phyloP scores from a whole-genome alignment of 2,113 vertebrate genomes.

The Phylloscopus trochilus region DNA sequence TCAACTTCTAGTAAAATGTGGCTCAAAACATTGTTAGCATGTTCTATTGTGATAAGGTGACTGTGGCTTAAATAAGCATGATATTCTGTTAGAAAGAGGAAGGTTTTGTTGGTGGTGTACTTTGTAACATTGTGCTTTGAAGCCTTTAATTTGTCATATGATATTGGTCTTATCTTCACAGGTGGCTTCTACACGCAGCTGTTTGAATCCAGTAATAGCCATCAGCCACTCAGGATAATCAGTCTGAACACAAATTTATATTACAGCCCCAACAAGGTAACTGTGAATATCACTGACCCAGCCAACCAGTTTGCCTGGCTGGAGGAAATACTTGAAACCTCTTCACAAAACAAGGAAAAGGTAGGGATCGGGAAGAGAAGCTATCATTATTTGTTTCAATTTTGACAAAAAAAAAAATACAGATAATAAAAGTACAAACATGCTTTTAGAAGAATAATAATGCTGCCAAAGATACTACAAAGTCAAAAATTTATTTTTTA shows the following conservation, averaged over 20 bases:
- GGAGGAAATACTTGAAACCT: slow-evolving; percentile 70
- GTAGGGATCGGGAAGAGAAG: slow-evolving; percentile 50
- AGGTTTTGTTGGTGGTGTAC: background rate
- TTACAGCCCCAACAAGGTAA: slow-evolving; percentile 83
- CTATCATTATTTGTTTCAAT: background rate
- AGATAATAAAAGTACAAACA: background rate
- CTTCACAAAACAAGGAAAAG: slow-evolving; percentile 78
- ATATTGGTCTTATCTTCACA: slow-evolving; percentile 63
- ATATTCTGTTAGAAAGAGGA: background rate
- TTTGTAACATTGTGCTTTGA: background rate
- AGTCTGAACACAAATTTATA: slow-evolving; percentile 96
- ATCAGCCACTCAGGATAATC: slow-evolving; percentile 79
- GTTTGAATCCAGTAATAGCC: slow-evolving; percentile 57
- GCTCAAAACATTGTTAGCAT: background rate
- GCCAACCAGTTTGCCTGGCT: slow-evolving; percentile 84
- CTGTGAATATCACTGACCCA: slow-evolving; percentile 85
- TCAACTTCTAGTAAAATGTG: background rate
- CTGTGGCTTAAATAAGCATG: background rate
- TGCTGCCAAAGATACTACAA: background rate
- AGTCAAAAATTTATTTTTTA: background rate
- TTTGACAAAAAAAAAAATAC: background rate
- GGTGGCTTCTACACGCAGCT: slow-evolving; percentile 95
- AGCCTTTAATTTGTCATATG: background rate
- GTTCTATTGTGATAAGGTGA: background rate
- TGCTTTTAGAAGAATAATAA: background rate